Conservation (phyloP, 2,113 vertebrate species). For the Xenotilapia caudafasciata region DNA sequence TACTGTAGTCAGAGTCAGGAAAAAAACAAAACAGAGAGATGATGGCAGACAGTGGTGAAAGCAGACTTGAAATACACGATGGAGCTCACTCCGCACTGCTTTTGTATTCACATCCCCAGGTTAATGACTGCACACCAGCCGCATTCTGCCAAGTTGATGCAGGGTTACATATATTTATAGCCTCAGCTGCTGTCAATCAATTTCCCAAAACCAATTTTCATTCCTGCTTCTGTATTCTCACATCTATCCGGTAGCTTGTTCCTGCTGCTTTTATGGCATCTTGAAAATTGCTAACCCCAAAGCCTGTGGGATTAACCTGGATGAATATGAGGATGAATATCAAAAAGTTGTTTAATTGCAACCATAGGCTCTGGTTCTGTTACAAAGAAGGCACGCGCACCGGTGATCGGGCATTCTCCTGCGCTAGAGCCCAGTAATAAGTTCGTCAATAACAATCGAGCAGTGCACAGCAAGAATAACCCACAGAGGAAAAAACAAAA, state of each 20-base stretch:
- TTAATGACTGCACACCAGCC: conserved; percentile 35
- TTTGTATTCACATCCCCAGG: conserved; percentile 31
- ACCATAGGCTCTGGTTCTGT: neutral
- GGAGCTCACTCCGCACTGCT: neutral
- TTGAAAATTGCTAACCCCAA: neutral
- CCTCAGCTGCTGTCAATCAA: conserved; percentile 34
- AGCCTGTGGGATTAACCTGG: neutral
- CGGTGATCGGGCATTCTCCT: neutral
- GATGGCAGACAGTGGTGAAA: neutral
- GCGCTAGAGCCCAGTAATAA: neutral
- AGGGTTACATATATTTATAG: conserved; percentile 44
- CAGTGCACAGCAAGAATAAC: neutral
- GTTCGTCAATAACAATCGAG: neutral
- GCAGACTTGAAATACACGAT: neutral
- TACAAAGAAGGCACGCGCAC: neutral
- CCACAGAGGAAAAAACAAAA: neutral
- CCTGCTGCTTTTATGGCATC: neutral
- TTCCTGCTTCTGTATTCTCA: neutral
- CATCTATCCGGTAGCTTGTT: neutral
- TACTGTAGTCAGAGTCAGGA: neutral
- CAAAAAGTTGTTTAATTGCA: neutral
- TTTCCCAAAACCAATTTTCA: conserved; percentile 26
- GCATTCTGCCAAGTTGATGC: conserved; percentile 7
- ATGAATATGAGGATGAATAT: neutral
- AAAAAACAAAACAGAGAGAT: neutral